A percentile compares a stretch with the other conserved stretches of the same genome.
Conservation (phyloP, 2,113 vertebrate species). For the Chamaea fasciata region DNA sequence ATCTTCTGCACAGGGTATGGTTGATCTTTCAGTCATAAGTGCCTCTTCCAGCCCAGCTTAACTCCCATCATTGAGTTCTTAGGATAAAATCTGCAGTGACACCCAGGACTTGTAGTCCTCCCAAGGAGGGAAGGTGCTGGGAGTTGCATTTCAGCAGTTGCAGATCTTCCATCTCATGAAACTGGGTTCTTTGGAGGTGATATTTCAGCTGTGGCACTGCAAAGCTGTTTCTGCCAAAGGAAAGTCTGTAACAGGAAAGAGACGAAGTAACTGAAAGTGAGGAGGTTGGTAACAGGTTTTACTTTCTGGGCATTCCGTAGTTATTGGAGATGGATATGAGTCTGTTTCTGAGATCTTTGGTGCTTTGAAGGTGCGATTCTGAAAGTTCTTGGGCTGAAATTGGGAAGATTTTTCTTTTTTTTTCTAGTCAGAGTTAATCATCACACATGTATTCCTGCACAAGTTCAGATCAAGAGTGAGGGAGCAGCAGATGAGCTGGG, state of each 20-base stretch:
- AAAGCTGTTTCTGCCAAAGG: not conserved
- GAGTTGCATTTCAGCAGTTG: not conserved
- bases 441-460: not conserved
- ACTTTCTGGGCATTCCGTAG: not conserved
- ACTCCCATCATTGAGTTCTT: not conserved
- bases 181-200: not conserved
- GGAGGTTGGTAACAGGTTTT: not conserved
- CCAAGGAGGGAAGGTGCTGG: not conserved
- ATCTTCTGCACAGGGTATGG: not conserved
- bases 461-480: not conserved
- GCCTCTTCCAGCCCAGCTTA: not conserved
- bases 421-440: not conserved
- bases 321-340: not conserved
- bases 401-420: not conserved
- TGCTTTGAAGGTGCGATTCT: not conserved
- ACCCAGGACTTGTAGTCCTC: not conserved
- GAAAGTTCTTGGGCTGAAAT: not conserved
- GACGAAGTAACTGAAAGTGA: accelerated
- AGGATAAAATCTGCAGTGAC: not conserved
- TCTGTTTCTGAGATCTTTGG: not conserved
- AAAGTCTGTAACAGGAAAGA: not conserved
- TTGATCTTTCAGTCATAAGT: not conserved
- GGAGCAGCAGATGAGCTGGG: not conserved
- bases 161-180: not conserved
- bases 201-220: not conserved